Base-by-base conservation (phyloP, 37 sponge, comb jelly and placozoan genomes). In the Theonella swinhoei region DNA sequence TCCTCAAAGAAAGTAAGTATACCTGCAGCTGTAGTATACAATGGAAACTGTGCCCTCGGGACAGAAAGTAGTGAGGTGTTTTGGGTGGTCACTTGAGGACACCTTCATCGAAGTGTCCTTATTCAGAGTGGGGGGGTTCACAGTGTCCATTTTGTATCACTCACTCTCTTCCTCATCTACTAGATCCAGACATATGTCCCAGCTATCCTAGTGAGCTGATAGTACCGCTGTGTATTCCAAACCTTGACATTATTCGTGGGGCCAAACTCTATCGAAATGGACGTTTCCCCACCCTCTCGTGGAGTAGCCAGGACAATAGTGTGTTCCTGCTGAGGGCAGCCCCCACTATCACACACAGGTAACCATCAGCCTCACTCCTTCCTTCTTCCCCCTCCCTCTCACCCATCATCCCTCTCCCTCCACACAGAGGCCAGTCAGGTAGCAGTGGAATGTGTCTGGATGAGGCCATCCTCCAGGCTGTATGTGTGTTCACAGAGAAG, bases 261-360 rank as follows among this genome's bases (percentile, higher is more conserved):
- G 95, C 89, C 3, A 76, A 60, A 9, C 77, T 86, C 58, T 95
- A 86, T 78, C 61, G 75, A 17, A 88, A 92, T 43, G 83, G 80
- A 0, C 39, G 97, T 42, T 94, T 97, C 79, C 97, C 97, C 5
- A 85, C 82, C 34, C 83, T 88, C 40, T 80, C 84, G 43, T 97
- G 97, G 97, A 65, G 78, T 70, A 34, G 83, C 83, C 59, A 42
- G 36, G 41, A 40, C 26, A 87, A 71, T 47, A 83, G 90, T 24
- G 85, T 88, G 19, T 83, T 90, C 20, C 82, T 97, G 2, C 83
- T 97, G 23, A 71, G 97, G 75, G 91, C 90, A 34, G 93, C 90
- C 20, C 63, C 78, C 38, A 85, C 86, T 24, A 78, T 76, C 8
- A 40, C 79, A 4, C 81, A 77, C 31, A 80, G 92, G 97, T 92